Evolutionary conservation across 2,888 invertebrate species (phyloP).

Genomic region (Acrocyrtus sp.): DNA sequence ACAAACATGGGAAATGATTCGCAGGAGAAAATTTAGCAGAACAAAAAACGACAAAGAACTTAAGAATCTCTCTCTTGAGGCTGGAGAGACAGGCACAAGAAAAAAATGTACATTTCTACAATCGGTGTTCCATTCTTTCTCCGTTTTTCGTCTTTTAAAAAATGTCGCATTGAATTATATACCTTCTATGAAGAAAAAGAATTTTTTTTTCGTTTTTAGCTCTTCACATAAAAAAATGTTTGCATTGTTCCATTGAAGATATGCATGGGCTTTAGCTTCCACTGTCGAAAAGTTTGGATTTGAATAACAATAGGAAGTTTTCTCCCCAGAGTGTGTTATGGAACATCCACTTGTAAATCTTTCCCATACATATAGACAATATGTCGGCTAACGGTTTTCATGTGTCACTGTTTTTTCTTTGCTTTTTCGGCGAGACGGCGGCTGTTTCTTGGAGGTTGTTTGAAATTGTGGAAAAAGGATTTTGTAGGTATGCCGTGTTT

Average conservation of each 20-base stretch:
- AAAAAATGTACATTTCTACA: too few relatives aligned
- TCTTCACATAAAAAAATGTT: slow-evolving; percentile 3
- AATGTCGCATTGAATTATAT: too few relatives aligned
- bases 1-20: slow-evolving; percentile 34
- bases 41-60: slow-evolving; percentile 34
- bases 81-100: too few relatives aligned
- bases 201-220: slow-evolving; percentile 10
- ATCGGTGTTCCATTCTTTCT: too few relatives aligned
- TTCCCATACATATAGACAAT: slow-evolving; percentile 40
- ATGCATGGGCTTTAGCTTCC: not conserved
- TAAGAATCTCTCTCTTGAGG: slow-evolving; percentile 40
- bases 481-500: too few relatives aligned
- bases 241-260: slow-evolving; percentile 12
- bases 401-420: slow-evolving; percentile 38
- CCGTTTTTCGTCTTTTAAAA: too few relatives aligned
- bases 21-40: slow-evolving; percentile 37
- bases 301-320: slow-evolving; percentile 42
- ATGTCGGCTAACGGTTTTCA: slow-evolving; percentile 39
- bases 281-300: slow-evolving; percentile 30
- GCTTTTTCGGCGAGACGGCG: too few relatives aligned
- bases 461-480: too few relatives aligned
- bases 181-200: slow-evolving; percentile 1
- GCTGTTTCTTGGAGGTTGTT: too few relatives aligned
- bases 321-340: slow-evolving; percentile 4
- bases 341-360: slow-evolving; percentile 19